phyloP scores from a whole-genome alignment of 2,797 vertebrate genomes.

The Echeneis naucrates region DNA sequence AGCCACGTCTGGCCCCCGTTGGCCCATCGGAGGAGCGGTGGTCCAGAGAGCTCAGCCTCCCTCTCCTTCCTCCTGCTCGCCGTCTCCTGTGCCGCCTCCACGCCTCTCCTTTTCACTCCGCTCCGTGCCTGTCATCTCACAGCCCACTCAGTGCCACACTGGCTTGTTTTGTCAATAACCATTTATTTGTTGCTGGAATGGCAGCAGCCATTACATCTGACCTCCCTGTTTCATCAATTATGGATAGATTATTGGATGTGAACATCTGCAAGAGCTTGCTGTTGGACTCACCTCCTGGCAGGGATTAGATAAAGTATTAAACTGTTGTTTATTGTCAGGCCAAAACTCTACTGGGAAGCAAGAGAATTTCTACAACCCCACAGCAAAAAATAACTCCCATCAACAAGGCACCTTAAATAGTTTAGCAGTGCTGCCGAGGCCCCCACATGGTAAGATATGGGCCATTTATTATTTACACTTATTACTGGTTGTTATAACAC shows the following conservation, averaged over 20 bases:
- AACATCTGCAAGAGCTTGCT: conserved; percentile 98
- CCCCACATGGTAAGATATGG: conserved; percentile 84
- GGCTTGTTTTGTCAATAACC: conserved; percentile 99
- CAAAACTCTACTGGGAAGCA: conserved; percentile 94
- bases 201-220: conserved; percentile 99
- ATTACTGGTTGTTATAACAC: conserved; percentile 92
- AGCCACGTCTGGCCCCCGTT: conserved; percentile 46
- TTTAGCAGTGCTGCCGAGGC: conserved; percentile 85
- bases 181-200: conserved; percentile 99
- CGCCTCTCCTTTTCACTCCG: conserved; percentile 42
- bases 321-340: conserved; percentile 99
- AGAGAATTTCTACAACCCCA: conserved; percentile 89
- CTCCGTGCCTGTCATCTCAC: conserved; percentile 86
- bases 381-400: conserved; percentile 87
- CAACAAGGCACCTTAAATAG: conserved; percentile 91
- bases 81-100: conserved; percentile 37
- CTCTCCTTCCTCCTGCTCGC: conserved; percentile 34
- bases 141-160: conserved; percentile 87
- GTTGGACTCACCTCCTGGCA: conserved; percentile 96
- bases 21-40: conserved; percentile 38
- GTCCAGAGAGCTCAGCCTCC: conserved; percentile 58
- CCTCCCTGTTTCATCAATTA: conserved; percentile 99
- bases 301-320: conserved; percentile 99
- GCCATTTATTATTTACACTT: conserved; percentile 95
- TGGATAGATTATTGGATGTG: conserved; percentile 99